phyloP scores from a whole-genome alignment of 2,888 invertebrate genomes.

The Amphimallon solstitiale region DNA sequence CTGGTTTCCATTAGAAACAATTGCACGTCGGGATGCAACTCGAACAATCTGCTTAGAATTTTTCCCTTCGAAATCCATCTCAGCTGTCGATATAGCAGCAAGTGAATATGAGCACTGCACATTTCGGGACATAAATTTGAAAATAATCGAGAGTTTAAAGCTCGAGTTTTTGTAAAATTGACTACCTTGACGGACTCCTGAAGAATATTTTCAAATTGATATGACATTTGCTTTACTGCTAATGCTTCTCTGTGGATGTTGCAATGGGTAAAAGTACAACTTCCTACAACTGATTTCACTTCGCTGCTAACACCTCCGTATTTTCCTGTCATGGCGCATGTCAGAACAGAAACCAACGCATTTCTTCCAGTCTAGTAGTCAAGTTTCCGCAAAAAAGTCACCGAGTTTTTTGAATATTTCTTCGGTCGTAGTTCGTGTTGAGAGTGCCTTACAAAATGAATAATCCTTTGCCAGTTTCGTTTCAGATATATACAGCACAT shows the following conservation, averaged over 20 bases:
- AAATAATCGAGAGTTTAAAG: slow-evolving; percentile 32
- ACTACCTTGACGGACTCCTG: slow-evolving; percentile 34
- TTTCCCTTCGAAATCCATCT: slow-evolving; percentile 37
- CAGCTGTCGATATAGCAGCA: slow-evolving; percentile 39
- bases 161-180: slow-evolving; percentile 37
- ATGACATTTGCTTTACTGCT: slow-evolving; percentile 35
- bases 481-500: too few relatives aligned
- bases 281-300: slow-evolving; percentile 34
- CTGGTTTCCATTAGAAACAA: slow-evolving; percentile 37
- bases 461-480: neutral
- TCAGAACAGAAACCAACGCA: slow-evolving; percentile 48
- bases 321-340: slow-evolving; percentile 44
- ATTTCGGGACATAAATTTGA: slow-evolving; percentile 9
- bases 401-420: slow-evolving; percentile 47
- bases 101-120: slow-evolving; percentile 37
- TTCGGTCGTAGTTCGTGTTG: slow-evolving; percentile 40
- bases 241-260: slow-evolving; percentile 38
- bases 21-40: slow-evolving; percentile 38
- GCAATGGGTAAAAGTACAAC: slow-evolving; percentile 40
- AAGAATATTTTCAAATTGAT: slow-evolving; percentile 35
- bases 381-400: slow-evolving; percentile 42
- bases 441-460: neutral
- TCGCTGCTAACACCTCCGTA: slow-evolving; percentile 38
- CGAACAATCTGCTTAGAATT: slow-evolving; percentile 32
- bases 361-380: slow-evolving; percentile 44